Base-by-base conservation (phyloP, 64 coral and sea anemone genomes). In the Cladopsammia gracilis region DNA sequence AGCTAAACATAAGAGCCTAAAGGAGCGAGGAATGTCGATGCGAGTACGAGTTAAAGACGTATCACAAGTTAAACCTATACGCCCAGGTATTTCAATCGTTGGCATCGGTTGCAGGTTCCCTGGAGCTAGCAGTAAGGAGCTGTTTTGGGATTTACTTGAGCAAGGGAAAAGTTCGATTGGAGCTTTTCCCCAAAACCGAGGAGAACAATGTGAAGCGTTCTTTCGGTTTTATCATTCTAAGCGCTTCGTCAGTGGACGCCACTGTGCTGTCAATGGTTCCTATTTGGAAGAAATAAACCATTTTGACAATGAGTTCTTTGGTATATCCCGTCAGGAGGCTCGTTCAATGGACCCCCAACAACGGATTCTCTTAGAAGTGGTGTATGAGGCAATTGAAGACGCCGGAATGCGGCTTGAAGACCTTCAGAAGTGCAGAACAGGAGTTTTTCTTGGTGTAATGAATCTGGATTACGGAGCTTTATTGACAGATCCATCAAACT, bases 371-470 rank as follows among this genome's bases (percentile, higher is more conserved):
- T 54, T 95, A 19, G 61, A 95, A 66, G 82, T 95, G 76, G 94
- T 73, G 3, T 90, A 79, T 70, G 88, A 90, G 22, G 88, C 88
- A 9, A 90, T 90, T 22, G 88, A 90, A 79, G 88, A 90, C 54
- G 57, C 88, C 51, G 88, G 88, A 66, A 80, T 90, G 76, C 59
- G 2, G 19, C 58, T 90, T 25, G 75, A 90, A 43, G 88, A 90
- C 48, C 73, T 95, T 9, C 89, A 95, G 75, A 79, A 61, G 14
- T 78, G 72, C 70, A 83, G 20, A 23, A 95, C 94, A 6, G 94
- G 94, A 3, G 94, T 95, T n/a, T 95, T 95, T 92, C 89, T 91
- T 2, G 94, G 94, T 10, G 54, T 87, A 0, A 95, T 95, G 89
- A 95, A 95, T 69, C 20, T 78, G 58, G 94, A 95, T 71, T 95